phyloP scores from a whole-genome alignment of 2,797 vertebrate species.

The Morelia viridis region DNA sequence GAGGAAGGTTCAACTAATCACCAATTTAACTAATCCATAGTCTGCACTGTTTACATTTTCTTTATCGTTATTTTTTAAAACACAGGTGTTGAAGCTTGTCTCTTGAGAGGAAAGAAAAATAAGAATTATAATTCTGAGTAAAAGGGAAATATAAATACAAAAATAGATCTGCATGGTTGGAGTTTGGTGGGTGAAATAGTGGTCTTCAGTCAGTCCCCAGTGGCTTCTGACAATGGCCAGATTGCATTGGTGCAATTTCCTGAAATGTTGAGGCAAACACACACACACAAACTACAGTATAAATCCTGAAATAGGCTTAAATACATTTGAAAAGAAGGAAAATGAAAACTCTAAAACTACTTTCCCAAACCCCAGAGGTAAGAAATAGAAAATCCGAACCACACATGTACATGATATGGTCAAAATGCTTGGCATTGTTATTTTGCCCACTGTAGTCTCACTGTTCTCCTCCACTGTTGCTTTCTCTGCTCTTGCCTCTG shows the following conservation, averaged over 20 bases:
- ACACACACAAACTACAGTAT: background rate
- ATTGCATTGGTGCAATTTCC: background rate
- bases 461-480: background rate
- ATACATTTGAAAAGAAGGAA: background rate
- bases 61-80: background rate
- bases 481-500: background rate
- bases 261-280: background rate
- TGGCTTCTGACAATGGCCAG: background rate
- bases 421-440: background rate
- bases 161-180: background rate
- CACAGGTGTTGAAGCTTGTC: background rate
- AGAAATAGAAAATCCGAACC: background rate
- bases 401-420: background rate
- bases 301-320: background rate
- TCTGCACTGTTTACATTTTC: background rate
- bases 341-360: background rate
- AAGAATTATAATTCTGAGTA: background rate
- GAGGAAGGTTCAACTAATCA: too few relatives aligned
- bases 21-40: background rate
- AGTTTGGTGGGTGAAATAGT: too few relatives aligned
- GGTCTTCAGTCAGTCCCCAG: background rate
- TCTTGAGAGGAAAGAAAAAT: background rate
- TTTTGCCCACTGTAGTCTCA: background rate
- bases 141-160: background rate
- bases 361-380: background rate